phyloP scores from a whole-genome alignment of 2,797 vertebrate genomes.

The Sebastes trivittatus region DNA sequence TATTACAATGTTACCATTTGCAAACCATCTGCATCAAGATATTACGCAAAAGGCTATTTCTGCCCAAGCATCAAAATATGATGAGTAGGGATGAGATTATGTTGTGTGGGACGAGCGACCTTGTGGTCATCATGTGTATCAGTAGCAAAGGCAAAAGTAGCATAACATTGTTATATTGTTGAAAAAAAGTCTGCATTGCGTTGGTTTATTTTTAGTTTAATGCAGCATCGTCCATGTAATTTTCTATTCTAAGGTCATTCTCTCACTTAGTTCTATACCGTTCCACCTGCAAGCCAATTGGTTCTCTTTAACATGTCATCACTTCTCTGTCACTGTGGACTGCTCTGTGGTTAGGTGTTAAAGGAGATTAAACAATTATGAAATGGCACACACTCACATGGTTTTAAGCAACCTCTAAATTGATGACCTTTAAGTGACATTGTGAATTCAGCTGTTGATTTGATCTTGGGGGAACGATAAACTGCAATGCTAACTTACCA shows the following conservation, averaged over 20 bases:
- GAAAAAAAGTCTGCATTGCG: background rate
- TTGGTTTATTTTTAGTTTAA: background rate
- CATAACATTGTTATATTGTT: background rate
- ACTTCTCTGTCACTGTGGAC: background rate
- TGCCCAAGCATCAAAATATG: too few species aligned
- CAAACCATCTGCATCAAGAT: too few species aligned
- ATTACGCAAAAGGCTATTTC: too few species aligned
- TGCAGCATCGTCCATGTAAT: background rate
- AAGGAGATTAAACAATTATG: background rate
- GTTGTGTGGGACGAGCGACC: too few species aligned
- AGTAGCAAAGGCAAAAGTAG: background rate
- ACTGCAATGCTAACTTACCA: background rate
- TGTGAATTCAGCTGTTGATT: background rate
- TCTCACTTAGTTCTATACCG: background rate
- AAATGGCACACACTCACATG: background rate
- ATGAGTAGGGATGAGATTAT: too few species aligned
- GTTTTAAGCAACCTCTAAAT: background rate
- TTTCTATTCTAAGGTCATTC: background rate
- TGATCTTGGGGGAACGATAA: background rate
- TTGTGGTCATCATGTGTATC: too few species aligned
- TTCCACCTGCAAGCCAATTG: background rate
- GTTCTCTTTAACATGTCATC: background rate
- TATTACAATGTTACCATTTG: too few species aligned
- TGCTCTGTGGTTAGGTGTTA: background rate
- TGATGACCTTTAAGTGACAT: background rate